Base-by-base conservation (phyloP, 2,113 vertebrate species). In the Eublepharis macularius region DNA sequence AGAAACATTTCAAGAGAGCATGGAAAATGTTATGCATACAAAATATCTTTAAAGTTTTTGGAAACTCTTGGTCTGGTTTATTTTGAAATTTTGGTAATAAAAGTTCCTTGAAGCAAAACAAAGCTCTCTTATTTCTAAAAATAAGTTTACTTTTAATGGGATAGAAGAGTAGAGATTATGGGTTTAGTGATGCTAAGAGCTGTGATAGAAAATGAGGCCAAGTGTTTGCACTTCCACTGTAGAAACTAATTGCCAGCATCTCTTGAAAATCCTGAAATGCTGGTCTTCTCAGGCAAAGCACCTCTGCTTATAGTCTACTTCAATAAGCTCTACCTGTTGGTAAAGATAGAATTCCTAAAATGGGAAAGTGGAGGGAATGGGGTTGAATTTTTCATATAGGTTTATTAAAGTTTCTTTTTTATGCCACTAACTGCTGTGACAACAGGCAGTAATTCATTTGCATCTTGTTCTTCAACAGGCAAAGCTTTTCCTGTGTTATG, bases 71-170 rank as follows among this genome's bases (percentile, higher is more conserved):
- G 78, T 90, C 88, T 9, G 76, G 89, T 94, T n/a, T 90, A 91
- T 93, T 11, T 91, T 93, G 91, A 94, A 95, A 86, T 76, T 94
- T 93, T 94, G 91, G 84, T 95, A 95, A 93, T 94, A 93, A 94
- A 94, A 16, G 0, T 93, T 87, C 73, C 87, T 86, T 92, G 89
- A 94, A 93, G 90, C 94, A 90, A 92, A 85, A 89, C 9, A 70
- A n/a, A 3, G 34, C 10, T 21, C 29, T 77, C 12, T 66, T 19
- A 36, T 66, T 92, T 49, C 92, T 86, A 86, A 86, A 60, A 80
- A 19, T 69, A 63, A 60, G 36, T 60, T 60, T 57, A 24, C 26
- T 29, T n/a, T 75, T 34, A 26, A 73, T 73, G 24, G 16, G 16
- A 16, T 85, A 43, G 51, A 14, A 47, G 17, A 17, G 7, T 43